Base-by-base conservation (phyloP, 2,113 vertebrate genomes). In the Scomber japonicus region DNA sequence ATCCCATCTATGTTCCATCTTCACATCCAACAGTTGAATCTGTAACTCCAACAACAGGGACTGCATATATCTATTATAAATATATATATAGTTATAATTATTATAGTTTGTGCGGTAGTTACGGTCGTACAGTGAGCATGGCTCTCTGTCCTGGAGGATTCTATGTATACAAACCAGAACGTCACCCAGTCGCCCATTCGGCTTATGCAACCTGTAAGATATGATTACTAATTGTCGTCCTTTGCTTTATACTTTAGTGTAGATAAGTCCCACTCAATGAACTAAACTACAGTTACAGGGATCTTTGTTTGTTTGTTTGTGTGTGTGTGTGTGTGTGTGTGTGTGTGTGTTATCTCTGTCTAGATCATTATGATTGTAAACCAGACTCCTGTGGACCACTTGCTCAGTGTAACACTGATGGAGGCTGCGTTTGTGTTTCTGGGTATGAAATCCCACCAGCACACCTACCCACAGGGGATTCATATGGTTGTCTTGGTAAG, bases 401-500 rank as follows among this genome's bases (percentile, higher is more conserved):
- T 3, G 86, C 90, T 46, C 0, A 71, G 21, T 94, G 93, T 54
- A 0, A 2, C 3, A 0, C 0, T 7, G 0, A 0, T 0, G 91
- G 89, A 44, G 87, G 82, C 1, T 94, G 92, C 14, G 0, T 1
- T 8, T 94, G 93, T 64, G 6, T 65, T 0, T 0, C 9, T 11
- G 90, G 93, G 13, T 92, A 89, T 71, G 27, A 24, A 55, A 35
- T 88, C 1, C 72, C 67, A 3, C 3, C 49, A 15, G 0, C 0
- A 0, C 1, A 17, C n/a, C 5, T 14, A 5, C 74, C 92, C 9
- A 67, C 56, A 11, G 1, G 11, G 3, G 50, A 62, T 0, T 82
- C 88, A 3, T 94, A 85, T 21, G 90, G 84, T 5, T 94, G 93
- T 46, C 9, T 19, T 68, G 93, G 93, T 93, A 81, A 83, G 63